phyloP scores from a whole-genome alignment of 1,140 invertebrate species.

The Trichonephila clavipes region DNA sequence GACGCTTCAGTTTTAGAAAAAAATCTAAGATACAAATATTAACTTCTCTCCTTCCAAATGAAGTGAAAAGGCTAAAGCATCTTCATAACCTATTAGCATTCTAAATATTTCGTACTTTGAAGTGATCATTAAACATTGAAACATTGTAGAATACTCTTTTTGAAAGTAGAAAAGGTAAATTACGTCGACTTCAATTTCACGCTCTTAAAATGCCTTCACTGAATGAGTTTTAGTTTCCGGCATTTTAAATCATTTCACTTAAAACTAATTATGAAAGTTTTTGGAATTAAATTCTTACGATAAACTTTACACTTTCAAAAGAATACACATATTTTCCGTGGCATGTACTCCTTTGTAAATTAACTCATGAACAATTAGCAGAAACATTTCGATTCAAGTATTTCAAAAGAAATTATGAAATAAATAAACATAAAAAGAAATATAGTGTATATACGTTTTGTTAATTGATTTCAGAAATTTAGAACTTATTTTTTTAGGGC shows the following conservation, averaged over 20 bases:
- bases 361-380: too few species aligned
- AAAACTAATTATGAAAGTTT: not conserved
- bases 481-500: too few species aligned
- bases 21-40: too few species aligned
- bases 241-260: not conserved
- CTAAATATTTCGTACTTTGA: not conserved
- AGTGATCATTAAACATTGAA: constrained; percentile 15
- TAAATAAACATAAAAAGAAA: too few species aligned
- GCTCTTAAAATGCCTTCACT: not conserved
- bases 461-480: too few species aligned
- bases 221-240: not conserved
- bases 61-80: not conserved
- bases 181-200: not conserved
- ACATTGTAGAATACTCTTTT: not conserved
- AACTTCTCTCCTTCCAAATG: not conserved
- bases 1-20: not conserved
- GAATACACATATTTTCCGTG: not conserved
- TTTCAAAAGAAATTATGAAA: too few species aligned
- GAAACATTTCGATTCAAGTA: too few species aligned
- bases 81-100: not conserved
- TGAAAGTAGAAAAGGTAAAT: not conserved
- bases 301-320: not conserved
- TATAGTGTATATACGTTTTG: too few species aligned
- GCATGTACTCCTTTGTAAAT: too few species aligned
- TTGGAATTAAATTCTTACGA: not conserved